Base-by-base conservation (phyloP, 1,140 invertebrate species). In the Pinna nobilis region DNA sequence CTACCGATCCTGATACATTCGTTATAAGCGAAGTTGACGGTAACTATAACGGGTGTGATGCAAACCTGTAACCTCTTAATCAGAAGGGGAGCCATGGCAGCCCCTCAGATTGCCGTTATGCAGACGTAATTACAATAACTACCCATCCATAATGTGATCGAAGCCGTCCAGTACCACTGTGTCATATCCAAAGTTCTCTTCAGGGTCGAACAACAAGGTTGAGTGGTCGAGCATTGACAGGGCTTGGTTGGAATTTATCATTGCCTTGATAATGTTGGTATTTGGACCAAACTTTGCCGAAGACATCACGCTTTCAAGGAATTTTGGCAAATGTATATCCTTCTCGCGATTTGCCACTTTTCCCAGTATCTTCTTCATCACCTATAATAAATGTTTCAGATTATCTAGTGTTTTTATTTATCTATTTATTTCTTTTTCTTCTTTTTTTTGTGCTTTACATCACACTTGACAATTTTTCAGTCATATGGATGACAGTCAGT, bases 151-250 rank as follows among this genome's bases (percentile, higher is more conserved):
- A 61, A 85, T 47, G 57, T 85, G 82, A 37, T 79, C 80, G 73
- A 81, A 79, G 9, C 83, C 83, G 71, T 83, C 82, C n/a, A 81
- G 63, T 25, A 84, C 35, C 25, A 79, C 49, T 53, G 67, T 75
- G 15, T 84, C 72, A 59, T 67, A 80, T 13, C 76, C 78, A 68
- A 83, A 78, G 41, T 81, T 76, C 41, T 64, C 59, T 55, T 80
- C 71, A 25, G 78, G 68, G 18, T 66, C 60, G 64, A 80, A 83
- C 28, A 65, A 44, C 0, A 25, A 33, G 0, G 77, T 59, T n/a
- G 82, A 83, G 59, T 74, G 78, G 20, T 79, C 66, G 7, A 33
- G 18, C 30, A 59, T 9, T n/a, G 73, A 47, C 30, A 70, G 37
- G 5, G 41, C 67, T 23, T 59, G 50, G 47, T 75, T 66, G 32